Evolutionary conservation across 2,797 vertebrate species (phyloP).

Genomic region (Notamacropus eugenii): DNA sequence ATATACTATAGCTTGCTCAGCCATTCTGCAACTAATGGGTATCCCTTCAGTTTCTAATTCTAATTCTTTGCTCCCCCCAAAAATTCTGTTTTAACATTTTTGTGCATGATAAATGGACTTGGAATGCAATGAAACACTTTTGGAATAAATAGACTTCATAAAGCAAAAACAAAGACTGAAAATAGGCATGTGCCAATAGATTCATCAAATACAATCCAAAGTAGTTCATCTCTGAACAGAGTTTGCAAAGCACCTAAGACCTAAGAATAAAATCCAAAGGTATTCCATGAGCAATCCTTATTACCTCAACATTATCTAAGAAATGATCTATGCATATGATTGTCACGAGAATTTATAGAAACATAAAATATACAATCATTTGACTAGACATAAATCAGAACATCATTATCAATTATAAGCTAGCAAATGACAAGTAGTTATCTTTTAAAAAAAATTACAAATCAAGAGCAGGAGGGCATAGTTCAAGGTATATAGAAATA

Average conservation of each 20-base stretch:
- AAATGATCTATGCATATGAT: too few species aligned
- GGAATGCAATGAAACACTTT: not conserved
- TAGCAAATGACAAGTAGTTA: not conserved
- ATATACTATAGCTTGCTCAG: too few species aligned
- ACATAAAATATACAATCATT: not conserved
- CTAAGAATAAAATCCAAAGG: not conserved
- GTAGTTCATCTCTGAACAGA: not conserved
- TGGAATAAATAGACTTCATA: not conserved
- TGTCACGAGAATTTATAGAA: too few species aligned
- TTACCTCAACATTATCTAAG: not conserved
- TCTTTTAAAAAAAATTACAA: not conserved
- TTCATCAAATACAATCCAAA: not conserved
- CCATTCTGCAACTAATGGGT: too few species aligned
- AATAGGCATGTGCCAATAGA: not conserved
- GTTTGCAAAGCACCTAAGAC: not conserved
- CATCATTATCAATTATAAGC: not conserved
- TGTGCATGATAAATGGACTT: not conserved
- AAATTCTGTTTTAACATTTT: too few species aligned
- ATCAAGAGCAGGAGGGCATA: not conserved
- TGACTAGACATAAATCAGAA: not conserved
- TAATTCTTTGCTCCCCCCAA: too few species aligned
- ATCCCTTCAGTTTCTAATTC: too few species aligned
- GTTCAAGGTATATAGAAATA: not conserved
- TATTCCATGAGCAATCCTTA: not conserved
- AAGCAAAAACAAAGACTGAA: not conserved